phyloP scores from a whole-genome alignment of 2,797 vertebrate species.

The Orientallactaga sibirica region DNA sequence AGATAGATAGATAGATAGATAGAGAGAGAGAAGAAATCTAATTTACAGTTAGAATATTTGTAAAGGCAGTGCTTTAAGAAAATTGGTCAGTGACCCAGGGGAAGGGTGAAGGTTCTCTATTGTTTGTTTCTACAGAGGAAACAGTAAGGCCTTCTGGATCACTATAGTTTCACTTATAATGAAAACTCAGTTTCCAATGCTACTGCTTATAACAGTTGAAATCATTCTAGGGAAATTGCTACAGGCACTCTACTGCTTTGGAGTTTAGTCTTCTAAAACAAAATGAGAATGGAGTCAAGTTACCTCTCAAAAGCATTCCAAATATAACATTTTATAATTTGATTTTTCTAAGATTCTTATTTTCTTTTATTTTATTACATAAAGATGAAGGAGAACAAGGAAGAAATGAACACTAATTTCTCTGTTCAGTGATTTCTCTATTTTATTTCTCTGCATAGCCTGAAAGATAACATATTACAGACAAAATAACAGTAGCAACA shows the following conservation, averaged over 20 bases:
- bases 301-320: neutral
- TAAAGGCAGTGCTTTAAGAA: neutral
- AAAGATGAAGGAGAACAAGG: neutral
- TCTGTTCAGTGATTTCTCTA: neutral
- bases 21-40: neutral
- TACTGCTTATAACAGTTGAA: neutral
- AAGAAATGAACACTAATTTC: neutral
- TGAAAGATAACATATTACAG: too few species aligned
- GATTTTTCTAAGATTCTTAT: neutral
- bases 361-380: neutral
- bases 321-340: neutral
- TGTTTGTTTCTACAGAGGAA: neutral
- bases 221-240: neutral
- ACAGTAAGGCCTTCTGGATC: neutral
- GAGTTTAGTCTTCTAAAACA: neutral
- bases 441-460: too few species aligned
- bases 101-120: neutral
- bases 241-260: neutral
- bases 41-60: neutral
- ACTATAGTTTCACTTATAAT: neutral
- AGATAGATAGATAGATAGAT: too few species aligned
- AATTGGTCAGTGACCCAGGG: neutral
- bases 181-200: neutral
- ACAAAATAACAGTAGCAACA: neutral
- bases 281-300: neutral